phyloP scores from a whole-genome alignment of 2,888 invertebrate genomes.

The Phyto melanocephala region DNA sequence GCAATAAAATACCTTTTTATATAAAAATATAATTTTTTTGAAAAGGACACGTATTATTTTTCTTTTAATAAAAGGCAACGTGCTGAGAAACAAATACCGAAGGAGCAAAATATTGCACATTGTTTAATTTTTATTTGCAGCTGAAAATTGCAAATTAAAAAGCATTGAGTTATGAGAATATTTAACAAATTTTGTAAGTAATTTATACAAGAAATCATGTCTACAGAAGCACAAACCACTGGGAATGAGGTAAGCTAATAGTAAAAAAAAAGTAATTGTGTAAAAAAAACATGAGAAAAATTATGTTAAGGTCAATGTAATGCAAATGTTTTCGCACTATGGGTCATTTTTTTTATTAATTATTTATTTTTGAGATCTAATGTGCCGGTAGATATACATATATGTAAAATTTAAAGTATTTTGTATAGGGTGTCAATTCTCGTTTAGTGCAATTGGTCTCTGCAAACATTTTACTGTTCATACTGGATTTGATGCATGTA shows the following conservation, averaged over 20 bases:
- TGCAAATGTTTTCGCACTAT: background rate
- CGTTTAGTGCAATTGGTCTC: too few relatives aligned
- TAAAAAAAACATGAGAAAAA: slow-evolving; percentile 13
- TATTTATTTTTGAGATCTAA: too few relatives aligned
- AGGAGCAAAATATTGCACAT: background rate
- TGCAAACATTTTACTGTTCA: too few relatives aligned
- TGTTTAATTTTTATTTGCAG: slow-evolving; percentile 16
- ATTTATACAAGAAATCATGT: slow-evolving; percentile 40
- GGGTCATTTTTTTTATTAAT: too few relatives aligned
- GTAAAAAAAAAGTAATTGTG: background rate
- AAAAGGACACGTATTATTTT: slow-evolving; percentile 31
- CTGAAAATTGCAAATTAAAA: slow-evolving; percentile 1
- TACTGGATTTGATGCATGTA: too few relatives aligned
- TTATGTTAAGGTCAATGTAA: slow-evolving; percentile 53
- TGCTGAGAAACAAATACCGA: slow-evolving; percentile 17
- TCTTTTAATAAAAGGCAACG: slow-evolving; percentile 21
- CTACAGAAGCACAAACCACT: slow-evolving; percentile 56
- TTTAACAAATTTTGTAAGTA: slow-evolving; percentile 14
- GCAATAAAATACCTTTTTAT: background rate
- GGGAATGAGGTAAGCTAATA: slow-evolving; percentile 56
- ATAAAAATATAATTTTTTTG: background rate
- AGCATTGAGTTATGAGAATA: background rate
- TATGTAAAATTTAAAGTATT: too few relatives aligned
- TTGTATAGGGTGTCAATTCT: too few relatives aligned
- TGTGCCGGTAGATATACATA: too few relatives aligned